These are phyloP conservation scores for Eucidaris tribuloides DNA, from an alignment of 35 echinoderm and acorn worm species.

Conservation along the genomic window DNA sequence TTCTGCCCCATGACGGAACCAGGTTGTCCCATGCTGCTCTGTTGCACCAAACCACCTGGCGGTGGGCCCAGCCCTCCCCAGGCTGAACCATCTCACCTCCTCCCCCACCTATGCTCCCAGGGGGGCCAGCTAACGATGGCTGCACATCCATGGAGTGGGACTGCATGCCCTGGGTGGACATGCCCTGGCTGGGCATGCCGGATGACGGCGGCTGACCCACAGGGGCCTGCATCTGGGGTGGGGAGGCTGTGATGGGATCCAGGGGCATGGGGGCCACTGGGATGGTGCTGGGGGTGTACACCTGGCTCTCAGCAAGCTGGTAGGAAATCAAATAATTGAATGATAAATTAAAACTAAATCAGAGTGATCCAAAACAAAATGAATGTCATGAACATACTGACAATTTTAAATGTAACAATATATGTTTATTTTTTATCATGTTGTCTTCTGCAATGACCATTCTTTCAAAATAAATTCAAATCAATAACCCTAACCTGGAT, in stretches of 20 bases:
- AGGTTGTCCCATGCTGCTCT: too few species aligned
- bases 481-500: too few species aligned
- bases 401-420: too few species aligned
- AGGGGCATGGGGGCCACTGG: slow-evolving; percentile 3
- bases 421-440: too few species aligned
- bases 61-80: background rate
- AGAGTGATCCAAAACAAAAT: too few species aligned
- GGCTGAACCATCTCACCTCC: background rate
- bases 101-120: background rate
- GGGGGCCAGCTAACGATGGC: slow-evolving; percentile 1
- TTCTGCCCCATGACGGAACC: background rate
- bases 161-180: background rate
- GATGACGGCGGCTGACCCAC: slow-evolving; percentile 15
- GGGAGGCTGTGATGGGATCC: background rate
- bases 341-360: too few species aligned
- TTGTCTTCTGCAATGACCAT: too few species aligned
- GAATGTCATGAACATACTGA: too few species aligned
- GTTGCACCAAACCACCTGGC: background rate
- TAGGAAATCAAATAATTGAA: too few species aligned
- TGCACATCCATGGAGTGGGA: slow-evolving; percentile 17
- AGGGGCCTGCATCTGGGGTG: background rate
- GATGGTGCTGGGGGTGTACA: slow-evolving; percentile 3
- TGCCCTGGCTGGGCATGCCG: background rate
- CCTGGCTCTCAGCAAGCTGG: slow-evolving; percentile 7
- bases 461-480: too few species aligned